Conservation (phyloP, 2,888 invertebrate genomes). For the Apamea sordens region DNA sequence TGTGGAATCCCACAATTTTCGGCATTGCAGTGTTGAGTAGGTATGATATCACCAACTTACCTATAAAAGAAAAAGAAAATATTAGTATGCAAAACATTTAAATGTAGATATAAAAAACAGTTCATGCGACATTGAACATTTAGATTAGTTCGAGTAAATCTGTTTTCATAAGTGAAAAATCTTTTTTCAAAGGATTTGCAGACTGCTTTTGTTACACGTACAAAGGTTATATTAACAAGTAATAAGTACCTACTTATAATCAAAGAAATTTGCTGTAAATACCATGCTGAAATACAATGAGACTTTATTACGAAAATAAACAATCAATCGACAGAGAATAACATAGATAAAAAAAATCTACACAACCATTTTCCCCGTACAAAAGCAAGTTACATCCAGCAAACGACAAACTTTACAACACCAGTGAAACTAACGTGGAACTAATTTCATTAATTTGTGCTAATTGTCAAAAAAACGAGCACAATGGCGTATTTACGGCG, state of each 20-base stretch:
- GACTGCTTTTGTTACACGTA: not conserved
- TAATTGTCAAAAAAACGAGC: slow-evolving; percentile 69
- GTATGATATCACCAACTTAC: slow-evolving; percentile 57
- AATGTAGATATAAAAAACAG: not conserved
- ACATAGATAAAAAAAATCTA: not conserved
- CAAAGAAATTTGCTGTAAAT: not conserved
- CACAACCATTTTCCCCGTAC: not conserved
- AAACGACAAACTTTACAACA: slow-evolving; percentile 14
- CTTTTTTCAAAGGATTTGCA: not conserved
- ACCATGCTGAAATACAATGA: not conserved
- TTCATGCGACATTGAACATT: slow-evolving; percentile 35
- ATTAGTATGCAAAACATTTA: not conserved
- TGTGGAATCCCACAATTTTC: not conserved
- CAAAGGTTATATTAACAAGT: not conserved
- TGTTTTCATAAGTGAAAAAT: not conserved
- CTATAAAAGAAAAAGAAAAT: slow-evolving; percentile 53
- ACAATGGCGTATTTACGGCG: slow-evolving; percentile 65
- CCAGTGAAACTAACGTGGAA: slow-evolving; percentile 49
- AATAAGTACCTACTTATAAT: not conserved
- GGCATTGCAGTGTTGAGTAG: slow-evolving; percentile 1
- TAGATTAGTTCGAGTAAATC: not conserved
- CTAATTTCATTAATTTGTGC: slow-evolving; percentile 64
- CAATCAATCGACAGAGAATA: not conserved
- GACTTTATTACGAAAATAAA: not conserved
- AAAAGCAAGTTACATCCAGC: slow-evolving; percentile 14